phyloP scores from a whole-genome alignment of 2,888 invertebrate species.

The Tuta absoluta region DNA sequence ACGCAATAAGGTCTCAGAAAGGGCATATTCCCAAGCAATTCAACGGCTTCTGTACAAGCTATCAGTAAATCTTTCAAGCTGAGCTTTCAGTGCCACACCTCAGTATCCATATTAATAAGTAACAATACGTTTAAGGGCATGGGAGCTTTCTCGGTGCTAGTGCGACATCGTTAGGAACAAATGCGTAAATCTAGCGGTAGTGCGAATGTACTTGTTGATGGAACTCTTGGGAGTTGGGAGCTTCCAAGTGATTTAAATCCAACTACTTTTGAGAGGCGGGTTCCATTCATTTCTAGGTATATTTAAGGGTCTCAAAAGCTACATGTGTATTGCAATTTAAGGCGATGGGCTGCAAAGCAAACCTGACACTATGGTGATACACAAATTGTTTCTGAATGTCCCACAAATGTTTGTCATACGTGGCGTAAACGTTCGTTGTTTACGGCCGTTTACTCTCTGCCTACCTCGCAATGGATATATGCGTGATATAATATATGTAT shows the following conservation, averaged over 20 bases:
- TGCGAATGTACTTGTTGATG: slow-evolving; percentile 30
- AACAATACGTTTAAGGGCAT: slow-evolving; percentile 58
- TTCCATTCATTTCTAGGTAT: slow-evolving; percentile 6
- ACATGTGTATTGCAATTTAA: too few relatives aligned
- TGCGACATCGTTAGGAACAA: slow-evolving; percentile 39
- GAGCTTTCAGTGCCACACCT: slow-evolving; percentile 41
- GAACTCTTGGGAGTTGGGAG: slow-evolving; percentile 23
- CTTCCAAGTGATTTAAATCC: slow-evolving; percentile 21
- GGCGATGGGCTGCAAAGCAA: too few relatives aligned
- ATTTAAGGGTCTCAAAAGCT: too few relatives aligned
- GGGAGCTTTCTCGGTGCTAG: slow-evolving; percentile 48
- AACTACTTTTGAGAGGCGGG: neutral
- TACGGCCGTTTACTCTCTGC: too few relatives aligned
- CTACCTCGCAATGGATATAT: too few relatives aligned
- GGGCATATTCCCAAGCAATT: slow-evolving; percentile 18
- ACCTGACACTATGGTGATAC: too few relatives aligned
- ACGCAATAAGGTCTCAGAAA: slow-evolving; percentile 1
- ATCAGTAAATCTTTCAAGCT: slow-evolving; percentile 20
- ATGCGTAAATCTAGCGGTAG: slow-evolving; percentile 34
- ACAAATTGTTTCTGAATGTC: too few relatives aligned
- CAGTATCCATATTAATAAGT: slow-evolving; percentile 53
- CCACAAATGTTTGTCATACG: too few relatives aligned
- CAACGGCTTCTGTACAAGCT: slow-evolving; percentile 11
- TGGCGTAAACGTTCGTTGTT: too few relatives aligned
- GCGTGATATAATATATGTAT: too few relatives aligned